A percentile compares a stretch with the other conserved stretches of the same genome.
Conservation (phyloP, 1,140 invertebrate genomes). For the Drosophila kohkoa region DNA sequence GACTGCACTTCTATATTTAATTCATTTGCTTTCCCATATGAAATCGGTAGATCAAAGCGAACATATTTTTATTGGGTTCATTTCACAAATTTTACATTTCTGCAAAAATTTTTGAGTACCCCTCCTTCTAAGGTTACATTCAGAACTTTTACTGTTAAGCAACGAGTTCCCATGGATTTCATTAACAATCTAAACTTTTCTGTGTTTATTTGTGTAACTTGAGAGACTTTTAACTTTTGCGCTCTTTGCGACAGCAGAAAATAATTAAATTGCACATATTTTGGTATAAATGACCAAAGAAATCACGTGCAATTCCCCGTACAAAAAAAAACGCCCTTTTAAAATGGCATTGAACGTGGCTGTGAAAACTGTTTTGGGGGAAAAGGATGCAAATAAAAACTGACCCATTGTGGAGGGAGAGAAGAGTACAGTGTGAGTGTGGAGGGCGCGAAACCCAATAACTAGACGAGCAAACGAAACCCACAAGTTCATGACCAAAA, state of each 20-base stretch:
- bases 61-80: not conserved
- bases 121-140: constrained; percentile 53
- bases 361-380: not conserved
- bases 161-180: constrained; percentile 38
- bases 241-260: not conserved
- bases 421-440: not conserved
- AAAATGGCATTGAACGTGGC: constrained; percentile 20
- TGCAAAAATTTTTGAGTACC: not conserved
- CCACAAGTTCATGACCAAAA: constrained; percentile 81
- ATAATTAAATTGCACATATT: constrained; percentile 14
- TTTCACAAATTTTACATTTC: not conserved
- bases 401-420: constrained; percentile 6
- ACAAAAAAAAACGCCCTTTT: constrained; percentile 1
- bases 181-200: constrained; percentile 4
- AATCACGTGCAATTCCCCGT: constrained; percentile 26
- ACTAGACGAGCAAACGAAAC: constrained; percentile 40
- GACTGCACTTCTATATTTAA: constrained; percentile 4
- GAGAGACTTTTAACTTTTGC: constrained; percentile 28
- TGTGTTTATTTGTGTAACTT: constrained; percentile 25
- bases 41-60: not conserved
- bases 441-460: constrained; percentile 8
- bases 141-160: constrained; percentile 48
- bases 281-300: not conserved
- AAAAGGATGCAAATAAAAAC: constrained; percentile 9
- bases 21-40: not conserved